phyloP scores from a whole-genome alignment of 2,797 vertebrate species.

The Todus mexicanus region DNA sequence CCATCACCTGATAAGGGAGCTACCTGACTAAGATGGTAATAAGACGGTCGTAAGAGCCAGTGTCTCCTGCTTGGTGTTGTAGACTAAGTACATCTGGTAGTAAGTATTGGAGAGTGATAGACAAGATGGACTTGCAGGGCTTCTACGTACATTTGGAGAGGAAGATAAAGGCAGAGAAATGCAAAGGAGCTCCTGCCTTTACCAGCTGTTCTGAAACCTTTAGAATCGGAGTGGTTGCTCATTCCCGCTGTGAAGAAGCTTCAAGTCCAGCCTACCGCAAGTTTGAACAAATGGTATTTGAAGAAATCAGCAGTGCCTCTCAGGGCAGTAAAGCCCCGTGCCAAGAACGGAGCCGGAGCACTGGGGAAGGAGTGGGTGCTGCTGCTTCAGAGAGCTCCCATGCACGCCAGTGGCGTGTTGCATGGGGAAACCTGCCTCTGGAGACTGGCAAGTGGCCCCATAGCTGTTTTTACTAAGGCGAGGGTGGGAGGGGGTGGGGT shows the following conservation, averaged over 20 bases:
- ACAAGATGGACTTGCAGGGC: neutral
- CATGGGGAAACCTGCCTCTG: neutral
- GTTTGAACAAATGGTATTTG: neutral
- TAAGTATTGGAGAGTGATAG: neutral
- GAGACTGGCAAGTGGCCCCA: neutral
- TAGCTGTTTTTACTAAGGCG: neutral
- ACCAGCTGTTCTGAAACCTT: neutral
- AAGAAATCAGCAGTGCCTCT: neutral
- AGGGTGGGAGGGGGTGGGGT: too few species aligned
- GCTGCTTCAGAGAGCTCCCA: neutral
- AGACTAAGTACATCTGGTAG: neutral
- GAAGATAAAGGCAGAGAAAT: neutral
- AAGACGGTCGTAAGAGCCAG: neutral
- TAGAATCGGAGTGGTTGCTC: neutral
- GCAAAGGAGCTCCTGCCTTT: neutral
- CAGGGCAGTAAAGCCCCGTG: neutral
- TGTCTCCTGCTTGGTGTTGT: neutral
- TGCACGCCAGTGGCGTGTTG: rapidly evolving
- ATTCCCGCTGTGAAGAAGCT: neutral
- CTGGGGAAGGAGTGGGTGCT: neutral
- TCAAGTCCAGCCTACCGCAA: rapidly evolving
- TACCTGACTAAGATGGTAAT: neutral
- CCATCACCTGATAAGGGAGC: neutral
- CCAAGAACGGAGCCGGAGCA: rapidly evolving
- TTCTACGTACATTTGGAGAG: neutral